phyloP scores from a whole-genome alignment of 2,113 vertebrate genomes.

The Hippocampus barbouri region DNA sequence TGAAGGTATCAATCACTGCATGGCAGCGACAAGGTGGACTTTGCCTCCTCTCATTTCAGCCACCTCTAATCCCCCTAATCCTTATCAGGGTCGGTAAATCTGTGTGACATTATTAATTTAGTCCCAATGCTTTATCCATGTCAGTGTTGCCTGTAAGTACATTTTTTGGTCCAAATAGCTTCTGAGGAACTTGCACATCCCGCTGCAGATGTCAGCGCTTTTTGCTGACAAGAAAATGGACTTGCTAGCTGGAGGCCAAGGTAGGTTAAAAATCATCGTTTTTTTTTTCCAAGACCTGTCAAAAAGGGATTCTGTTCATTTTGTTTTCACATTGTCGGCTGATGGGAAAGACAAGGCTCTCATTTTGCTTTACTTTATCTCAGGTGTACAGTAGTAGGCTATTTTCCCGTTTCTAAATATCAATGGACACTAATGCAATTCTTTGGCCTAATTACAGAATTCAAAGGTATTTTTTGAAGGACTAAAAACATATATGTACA shows the following conservation, averaged over 20 bases:
- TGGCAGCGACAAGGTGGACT: not conserved
- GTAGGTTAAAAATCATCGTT: conserved; percentile 37
- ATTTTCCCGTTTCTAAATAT: not conserved
- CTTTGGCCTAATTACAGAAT: no score
- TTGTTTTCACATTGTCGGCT: not conserved
- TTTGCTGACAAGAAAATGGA: conserved; percentile 35
- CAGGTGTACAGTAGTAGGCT: not conserved
- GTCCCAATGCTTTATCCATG: conserved; percentile 18
- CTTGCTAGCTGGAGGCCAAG: conserved; percentile 28
- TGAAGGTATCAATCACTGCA: not conserved
- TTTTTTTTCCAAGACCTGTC: not conserved
- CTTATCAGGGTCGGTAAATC: conserved; percentile 57
- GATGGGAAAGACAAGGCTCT: not conserved
- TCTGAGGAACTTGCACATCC: not conserved
- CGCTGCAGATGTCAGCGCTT: not conserved
- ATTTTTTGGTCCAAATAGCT: conserved; percentile 11
- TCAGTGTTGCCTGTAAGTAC: conserved; percentile 6
- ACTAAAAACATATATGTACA: no score
- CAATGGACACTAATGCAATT: no score
- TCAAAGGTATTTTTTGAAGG: no score
- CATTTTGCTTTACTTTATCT: not conserved
- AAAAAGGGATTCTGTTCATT: not conserved
- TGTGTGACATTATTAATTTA: conserved; percentile 37
- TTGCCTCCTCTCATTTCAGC: conserved; percentile 39
- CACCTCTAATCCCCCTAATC: conserved; percentile 69